These are phyloP conservation scores for Falco cherrug DNA, from an alignment of 2,797 vertebrate genomes.

Conservation along the genomic window DNA sequence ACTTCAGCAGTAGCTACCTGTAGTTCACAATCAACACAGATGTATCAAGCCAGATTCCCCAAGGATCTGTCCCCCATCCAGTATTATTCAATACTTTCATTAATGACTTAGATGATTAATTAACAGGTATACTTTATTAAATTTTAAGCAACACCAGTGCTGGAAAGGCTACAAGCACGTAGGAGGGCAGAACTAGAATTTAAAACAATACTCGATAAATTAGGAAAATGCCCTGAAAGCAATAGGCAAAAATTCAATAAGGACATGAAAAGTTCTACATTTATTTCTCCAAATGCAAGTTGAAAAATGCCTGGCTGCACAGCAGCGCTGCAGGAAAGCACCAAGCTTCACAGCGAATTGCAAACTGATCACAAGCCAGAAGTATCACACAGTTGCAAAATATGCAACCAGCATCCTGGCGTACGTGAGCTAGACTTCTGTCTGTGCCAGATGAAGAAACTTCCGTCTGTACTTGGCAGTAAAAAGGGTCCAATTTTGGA, in stretches of 20 bases:
- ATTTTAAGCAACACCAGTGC: neutral
- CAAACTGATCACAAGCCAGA: neutral
- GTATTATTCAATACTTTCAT: conserved; percentile 39
- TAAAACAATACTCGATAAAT: conserved; percentile 4
- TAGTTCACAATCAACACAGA: neutral
- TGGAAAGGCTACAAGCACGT: neutral
- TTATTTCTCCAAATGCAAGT: conserved; percentile 13
- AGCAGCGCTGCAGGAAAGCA: neutral
- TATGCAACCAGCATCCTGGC: neutral
- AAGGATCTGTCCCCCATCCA: neutral
- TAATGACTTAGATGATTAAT: conserved; percentile 38
- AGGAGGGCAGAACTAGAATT: conserved; percentile 8
- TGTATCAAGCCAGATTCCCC: neutral
- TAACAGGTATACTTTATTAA: neutral
- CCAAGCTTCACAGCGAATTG: neutral
- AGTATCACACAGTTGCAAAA: neutral
- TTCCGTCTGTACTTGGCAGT: neutral
- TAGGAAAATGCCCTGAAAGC: conserved; percentile 9
- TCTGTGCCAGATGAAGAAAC: neutral
- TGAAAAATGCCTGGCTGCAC: neutral
- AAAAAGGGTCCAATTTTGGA: neutral
- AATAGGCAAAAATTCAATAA: conserved; percentile 28
- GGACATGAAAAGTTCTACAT: neutral
- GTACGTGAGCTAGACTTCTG: neutral
- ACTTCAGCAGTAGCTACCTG: neutral